Base-by-base conservation (phyloP, 2,888 invertebrate species). In the Pammene aurita region DNA sequence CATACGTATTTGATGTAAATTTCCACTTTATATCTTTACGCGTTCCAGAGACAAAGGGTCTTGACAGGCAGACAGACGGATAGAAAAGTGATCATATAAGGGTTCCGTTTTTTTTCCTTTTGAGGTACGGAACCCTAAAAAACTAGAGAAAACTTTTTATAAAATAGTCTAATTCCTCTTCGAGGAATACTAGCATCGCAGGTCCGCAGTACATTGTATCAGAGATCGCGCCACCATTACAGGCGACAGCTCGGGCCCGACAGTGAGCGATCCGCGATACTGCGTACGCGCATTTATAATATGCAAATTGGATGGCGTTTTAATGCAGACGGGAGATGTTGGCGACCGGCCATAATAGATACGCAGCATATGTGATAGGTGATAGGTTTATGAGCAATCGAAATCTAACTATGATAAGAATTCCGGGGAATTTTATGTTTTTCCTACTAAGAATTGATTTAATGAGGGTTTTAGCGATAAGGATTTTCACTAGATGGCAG, bases 221-320 rank as follows among this genome's bases (percentile, higher is more conserved):
- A 26, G 57, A 42, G 57, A 68, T 64, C 68, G 52, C 57, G 63
- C 63, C 67, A 52, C 67, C 68, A 68, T 68, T 68, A 68, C 57
- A 68, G 68, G 57, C 68, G 68, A 68, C 68, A 68, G 68, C 52
- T 57, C 44, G 52, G 50, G 57, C 50, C 62, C 41, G 67, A 68
- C 68, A 68, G 50, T 68, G 68, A 68, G 68, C 68, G 68, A 68
- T 63, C 63, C 68, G 34, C 63, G 68, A 68, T 68, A 68, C 63
- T 62, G 67, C 68, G 16, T 69, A 69, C 69, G 54, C 52, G 69
- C 69, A 69, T 68, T 64, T 65, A 69, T 69, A 64, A 69, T 69
- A 69, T 69, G 69, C 69, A 65, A 69, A 69, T 69, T 69, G 69
- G 64, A 60, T 26, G 67, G 50, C 35, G 52, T 64, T 68, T 35